Percentiles rank a stretch among this genome's conserved stretches.
Evolutionary conservation across 2,113 vertebrate genomes (phyloP).

Genomic region (Ramphastos sulfuratus): DNA sequence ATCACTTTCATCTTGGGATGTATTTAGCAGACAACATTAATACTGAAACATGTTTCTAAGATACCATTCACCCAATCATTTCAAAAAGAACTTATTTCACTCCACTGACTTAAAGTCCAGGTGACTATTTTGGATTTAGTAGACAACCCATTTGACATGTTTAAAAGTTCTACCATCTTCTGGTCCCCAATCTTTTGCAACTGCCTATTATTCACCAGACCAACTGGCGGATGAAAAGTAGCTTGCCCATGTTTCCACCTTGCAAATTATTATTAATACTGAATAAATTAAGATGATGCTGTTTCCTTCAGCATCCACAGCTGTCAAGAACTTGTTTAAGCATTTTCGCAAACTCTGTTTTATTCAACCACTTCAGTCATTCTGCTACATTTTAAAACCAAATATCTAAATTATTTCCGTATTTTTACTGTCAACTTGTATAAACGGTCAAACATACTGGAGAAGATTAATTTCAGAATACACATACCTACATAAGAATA

Average conservation of each 20-base stretch:
- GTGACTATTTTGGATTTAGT: background rate
- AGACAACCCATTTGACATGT: background rate
- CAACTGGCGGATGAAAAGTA: background rate
- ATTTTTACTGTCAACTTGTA: constrained; percentile 18
- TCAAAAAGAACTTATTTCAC: background rate
- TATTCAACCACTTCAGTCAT: background rate
- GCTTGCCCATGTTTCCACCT: background rate
- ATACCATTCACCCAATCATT: background rate
- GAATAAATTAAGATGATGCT: background rate
- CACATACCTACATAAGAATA: constrained; percentile 18
- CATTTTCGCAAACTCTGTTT: background rate
- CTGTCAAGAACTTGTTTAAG: background rate
- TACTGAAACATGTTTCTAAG: background rate
- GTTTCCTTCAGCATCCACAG: background rate
- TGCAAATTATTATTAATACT: background rate
- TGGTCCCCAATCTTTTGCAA: background rate
- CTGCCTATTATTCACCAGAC: background rate
- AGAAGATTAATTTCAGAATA: constrained; percentile 11
- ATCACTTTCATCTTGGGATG: background rate
- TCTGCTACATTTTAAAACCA: background rate
- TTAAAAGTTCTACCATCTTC: background rate
- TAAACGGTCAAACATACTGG: background rate
- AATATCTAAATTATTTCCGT: background rate
- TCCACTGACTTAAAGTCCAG: background rate
- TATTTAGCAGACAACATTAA: background rate